Base-by-base conservation (phyloP, 2,888 invertebrate genomes). In the Beris morrisii region DNA sequence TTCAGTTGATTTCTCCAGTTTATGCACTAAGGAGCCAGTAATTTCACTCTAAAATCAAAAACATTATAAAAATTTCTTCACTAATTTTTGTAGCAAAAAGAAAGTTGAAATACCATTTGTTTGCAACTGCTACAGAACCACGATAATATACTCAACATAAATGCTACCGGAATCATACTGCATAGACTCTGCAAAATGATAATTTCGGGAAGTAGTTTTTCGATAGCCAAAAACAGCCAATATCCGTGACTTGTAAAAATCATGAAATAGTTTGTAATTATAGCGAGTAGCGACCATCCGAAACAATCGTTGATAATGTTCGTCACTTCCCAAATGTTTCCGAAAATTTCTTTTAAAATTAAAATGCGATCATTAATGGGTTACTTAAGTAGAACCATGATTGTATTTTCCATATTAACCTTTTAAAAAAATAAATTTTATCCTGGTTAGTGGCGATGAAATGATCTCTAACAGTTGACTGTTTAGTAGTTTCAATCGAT, bases 1-100 rank as follows among this genome's bases (percentile, higher is more conserved):
- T 13, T 75, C 77, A 65, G 74, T 54, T 45, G 69, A 78, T 22
- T 78, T 78, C 50, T 71, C 73, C 61, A 81, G 67, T 68, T 80
- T 81, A 4, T 76, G 75, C 12, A 80, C 76, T 2, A 78, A 73
- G 22, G 77, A 76, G 4, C 79, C 79, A 32, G 79, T 80, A 12
- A 73, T 72, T 12, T 76, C 76, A 65, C 80, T 76, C 79, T 80
- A 61, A 3, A 74, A 75, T 22, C 30, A 4, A 48, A 50, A 43
- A 12, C 1, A 11, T 32, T 32, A 52, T 48, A 5, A 22, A 3
- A 22, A 22, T 1, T 22, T 22, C 22, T 22, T 22, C 22, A 22
- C 22, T 22, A 22, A 4, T n/a, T 11, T 22, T n/a, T 15, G 22
- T 22, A 48, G 4, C 6, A 9, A 53, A n/a, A n/a, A n/a, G n/a